phyloP scores from a whole-genome alignment of 1,140 invertebrate genomes.

The Calliopsis andreniformis region DNA sequence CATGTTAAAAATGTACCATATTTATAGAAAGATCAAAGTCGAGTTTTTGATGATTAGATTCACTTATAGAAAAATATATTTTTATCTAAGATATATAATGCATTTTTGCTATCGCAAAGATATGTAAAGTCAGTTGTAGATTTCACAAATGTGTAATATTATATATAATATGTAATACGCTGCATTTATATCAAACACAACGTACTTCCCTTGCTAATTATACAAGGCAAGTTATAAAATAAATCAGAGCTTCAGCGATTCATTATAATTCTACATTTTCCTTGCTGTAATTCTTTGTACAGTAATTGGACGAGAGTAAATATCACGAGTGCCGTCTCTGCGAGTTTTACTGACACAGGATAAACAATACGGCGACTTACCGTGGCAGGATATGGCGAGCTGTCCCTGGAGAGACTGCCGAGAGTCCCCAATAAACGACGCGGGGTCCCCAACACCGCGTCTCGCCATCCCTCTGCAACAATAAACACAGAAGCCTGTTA shows the following conservation, averaged over 20 bases:
- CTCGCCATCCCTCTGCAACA: slow-evolving; percentile 80
- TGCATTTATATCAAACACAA: too few species aligned
- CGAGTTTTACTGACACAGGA: slow-evolving; percentile 33
- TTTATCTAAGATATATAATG: too few species aligned
- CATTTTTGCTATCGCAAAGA: too few species aligned
- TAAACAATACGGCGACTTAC: slow-evolving; percentile 71
- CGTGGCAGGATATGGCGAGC: slow-evolving; percentile 72
- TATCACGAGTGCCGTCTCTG: slow-evolving; percentile 2
- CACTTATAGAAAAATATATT: too few species aligned
- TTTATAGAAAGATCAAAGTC: too few species aligned
- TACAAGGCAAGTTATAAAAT: too few species aligned
- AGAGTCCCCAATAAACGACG: slow-evolving; percentile 78
- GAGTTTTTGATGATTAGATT: too few species aligned
- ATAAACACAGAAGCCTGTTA: slow-evolving; percentile 56
- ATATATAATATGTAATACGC: too few species aligned
- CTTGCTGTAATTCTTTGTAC: neutral
- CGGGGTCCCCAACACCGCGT: slow-evolving; percentile 79
- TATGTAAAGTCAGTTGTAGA: too few species aligned
- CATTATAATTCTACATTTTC: neutral
- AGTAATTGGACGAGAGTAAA: slow-evolving; percentile 14
- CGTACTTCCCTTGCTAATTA: too few species aligned
- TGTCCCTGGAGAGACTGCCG: slow-evolving; percentile 79
- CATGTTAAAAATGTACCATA: too few species aligned
- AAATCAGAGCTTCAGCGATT: neutral
- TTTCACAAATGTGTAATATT: too few species aligned